Evolutionary conservation across 2,113 vertebrate genomes (phyloP).

Genomic region (Columba livia): DNA sequence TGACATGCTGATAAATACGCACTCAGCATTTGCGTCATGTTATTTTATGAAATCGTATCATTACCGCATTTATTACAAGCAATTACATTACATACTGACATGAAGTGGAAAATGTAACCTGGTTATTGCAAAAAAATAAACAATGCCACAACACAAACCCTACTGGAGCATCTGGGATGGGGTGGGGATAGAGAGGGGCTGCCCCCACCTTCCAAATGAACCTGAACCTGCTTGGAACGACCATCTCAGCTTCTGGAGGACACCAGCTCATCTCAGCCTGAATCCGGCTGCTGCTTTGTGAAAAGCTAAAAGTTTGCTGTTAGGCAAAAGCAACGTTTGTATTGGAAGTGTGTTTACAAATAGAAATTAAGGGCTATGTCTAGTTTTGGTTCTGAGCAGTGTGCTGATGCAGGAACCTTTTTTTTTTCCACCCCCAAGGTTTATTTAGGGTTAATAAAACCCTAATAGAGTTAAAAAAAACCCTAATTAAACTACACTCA

Average conservation of each 20-base stretch:
- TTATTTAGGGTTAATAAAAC: background rate
- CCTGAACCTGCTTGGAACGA: accelerated
- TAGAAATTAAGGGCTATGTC: background rate
- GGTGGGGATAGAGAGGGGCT: accelerated
- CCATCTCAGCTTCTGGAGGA: accelerated
- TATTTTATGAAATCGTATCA: background rate
- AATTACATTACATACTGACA: background rate
- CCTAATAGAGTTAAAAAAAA: no score
- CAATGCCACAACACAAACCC: accelerated
- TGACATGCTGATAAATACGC: background rate
- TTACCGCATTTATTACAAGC: background rate
- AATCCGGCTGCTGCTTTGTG: accelerated
- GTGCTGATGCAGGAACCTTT: accelerated
- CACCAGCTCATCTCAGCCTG: background rate
- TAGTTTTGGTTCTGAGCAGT: accelerated
- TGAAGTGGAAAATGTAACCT: accelerated
- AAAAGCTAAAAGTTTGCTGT: accelerated
- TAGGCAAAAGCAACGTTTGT: background rate
- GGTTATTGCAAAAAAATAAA: no score
- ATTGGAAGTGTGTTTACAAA: accelerated
- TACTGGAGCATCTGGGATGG: accelerated
- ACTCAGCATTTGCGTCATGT: accelerated
- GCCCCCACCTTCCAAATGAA: background rate
- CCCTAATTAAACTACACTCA: accelerated
- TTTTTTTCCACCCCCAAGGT: no score